Evolutionary conservation across 2,888 invertebrate species (phyloP), one percentile per base, ranked within the genome.

Genomic region (Acleris holmiana): DNA sequence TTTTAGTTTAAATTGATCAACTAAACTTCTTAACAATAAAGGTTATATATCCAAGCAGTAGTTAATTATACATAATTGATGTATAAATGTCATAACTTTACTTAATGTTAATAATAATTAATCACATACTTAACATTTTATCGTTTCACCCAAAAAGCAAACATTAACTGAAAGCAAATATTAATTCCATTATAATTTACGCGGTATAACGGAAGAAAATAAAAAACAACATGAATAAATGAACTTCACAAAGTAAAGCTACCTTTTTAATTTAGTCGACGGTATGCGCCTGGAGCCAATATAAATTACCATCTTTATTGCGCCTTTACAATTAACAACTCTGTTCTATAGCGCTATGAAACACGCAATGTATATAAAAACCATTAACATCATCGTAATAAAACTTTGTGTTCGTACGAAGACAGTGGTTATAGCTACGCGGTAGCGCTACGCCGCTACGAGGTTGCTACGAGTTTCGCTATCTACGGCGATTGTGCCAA

Each of bases 301-400:
- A 53, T 40, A 53, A 44, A 53, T 53, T 53, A 53, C 53, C 51
- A 51, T 53, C 35, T 53, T 53, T 53, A 53, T 53, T 53, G 53
- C 53, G 53, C 53, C 53, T 19, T 40, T 40, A 35, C 53, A 15
- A 53, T 53, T 53, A 53, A 53, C 53, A 53, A 53, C 53, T 53
- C 19, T 15, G 40, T 53, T 53, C 40, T 19, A 53, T 40, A 53
- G 19, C 53, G 40, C 53, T 40, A 7, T 19, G 1, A 15, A 53
- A 19, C 53, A 53, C 53, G 53, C 53, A 53, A 53, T 53, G 53
- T n/a, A 53, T 35, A 35, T 35, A 35, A 35, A 35, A 35, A 35
- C 35, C 35, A 35, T 35, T 35, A 35, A 10, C 35, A 35, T 35
- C 35, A 35, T 35, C 35, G 13, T 35, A 35, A 35, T 35, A 35